A percentile compares a stretch with the other conserved stretches of the same genome.
These are phyloP conservation scores for Oreochromis mossambicus DNA, from an alignment of 2,797 vertebrate genomes.

Conservation along the genomic window DNA sequence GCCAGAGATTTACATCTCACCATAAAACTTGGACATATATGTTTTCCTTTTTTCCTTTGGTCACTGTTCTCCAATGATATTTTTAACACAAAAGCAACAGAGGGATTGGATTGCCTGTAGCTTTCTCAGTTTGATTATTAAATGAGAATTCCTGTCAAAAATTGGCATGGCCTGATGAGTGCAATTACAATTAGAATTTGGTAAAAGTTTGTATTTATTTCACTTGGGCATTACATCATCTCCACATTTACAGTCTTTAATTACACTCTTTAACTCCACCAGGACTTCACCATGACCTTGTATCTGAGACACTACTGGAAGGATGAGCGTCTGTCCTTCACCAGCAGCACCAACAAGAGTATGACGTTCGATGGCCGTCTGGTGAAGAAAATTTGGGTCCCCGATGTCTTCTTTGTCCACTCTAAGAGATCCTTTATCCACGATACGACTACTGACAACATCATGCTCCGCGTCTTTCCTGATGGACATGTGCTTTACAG, in stretches of 20 bases:
- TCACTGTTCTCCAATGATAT: not conserved
- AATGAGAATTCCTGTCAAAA: not conserved
- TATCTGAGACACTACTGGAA: slow-evolving; percentile 97
- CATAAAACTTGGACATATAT: not conserved
- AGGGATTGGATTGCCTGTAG: not conserved
- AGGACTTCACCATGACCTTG: slow-evolving; percentile 98
- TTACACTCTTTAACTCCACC: not conserved
- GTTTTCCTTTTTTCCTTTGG: not conserved
- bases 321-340: slow-evolving; percentile 89
- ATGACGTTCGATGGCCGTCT: slow-evolving; percentile 95
- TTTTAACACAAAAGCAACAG: not conserved
- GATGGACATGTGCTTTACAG: slow-evolving; percentile 96
- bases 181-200: not conserved
- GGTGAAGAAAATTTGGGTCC: slow-evolving; percentile 99
- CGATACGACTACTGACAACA: slow-evolving; percentile 93
- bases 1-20: not conserved
- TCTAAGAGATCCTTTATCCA: slow-evolving; percentile 97
- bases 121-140: not conserved
- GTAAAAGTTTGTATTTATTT: not conserved
- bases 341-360: slow-evolving; percentile 91
- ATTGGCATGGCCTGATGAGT: not conserved
- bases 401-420: slow-evolving; percentile 96
- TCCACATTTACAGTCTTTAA: not conserved
- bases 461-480: slow-evolving; percentile 93
- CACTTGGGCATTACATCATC: not conserved